Percentiles rank a stretch among this genome's conserved stretches.
Evolutionary conservation across 2,113 vertebrate genomes (phyloP).

Genomic region (Entomyzon cyanotis): DNA sequence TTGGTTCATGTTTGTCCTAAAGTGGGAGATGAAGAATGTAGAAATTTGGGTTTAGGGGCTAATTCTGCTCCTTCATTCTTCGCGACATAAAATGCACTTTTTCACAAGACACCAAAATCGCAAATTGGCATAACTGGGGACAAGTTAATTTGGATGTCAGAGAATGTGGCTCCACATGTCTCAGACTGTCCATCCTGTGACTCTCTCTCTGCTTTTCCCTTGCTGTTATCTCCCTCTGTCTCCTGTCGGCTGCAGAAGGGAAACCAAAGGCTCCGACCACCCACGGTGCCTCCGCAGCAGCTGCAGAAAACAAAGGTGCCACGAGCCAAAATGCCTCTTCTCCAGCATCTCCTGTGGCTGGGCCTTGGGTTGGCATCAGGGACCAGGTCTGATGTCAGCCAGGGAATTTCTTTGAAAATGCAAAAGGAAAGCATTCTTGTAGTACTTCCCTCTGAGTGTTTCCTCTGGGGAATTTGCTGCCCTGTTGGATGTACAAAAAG

Average conservation of each 20-base stretch:
- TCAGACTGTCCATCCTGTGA: not conserved
- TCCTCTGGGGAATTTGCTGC: not conserved
- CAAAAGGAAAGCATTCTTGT: not conserved
- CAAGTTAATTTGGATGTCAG: not conserved
- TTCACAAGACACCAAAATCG: not conserved
- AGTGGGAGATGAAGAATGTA: not conserved
- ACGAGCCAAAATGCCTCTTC: not conserved
- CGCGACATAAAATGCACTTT: fast-evolving
- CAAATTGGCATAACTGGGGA: not conserved
- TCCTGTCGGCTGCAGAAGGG: not conserved
- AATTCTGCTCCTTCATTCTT: not conserved
- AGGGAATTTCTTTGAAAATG: not conserved
- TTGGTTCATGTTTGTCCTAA: not conserved
- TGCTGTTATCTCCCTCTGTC: slow-evolving; percentile 18
- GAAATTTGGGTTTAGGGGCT: not conserved
- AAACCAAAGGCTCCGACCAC: slow-evolving; percentile 46
- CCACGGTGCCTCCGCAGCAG: not conserved
- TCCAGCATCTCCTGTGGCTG: not conserved
- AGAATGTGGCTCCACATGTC: not conserved
- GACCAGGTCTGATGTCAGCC: not conserved
- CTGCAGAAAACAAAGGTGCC: not conserved
- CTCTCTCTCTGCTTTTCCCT: not conserved
- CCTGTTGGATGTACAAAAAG: not conserved
- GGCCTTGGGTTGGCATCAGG: not conserved
- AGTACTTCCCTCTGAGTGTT: not conserved